A percentile compares a stretch with the other conserved stretches of the same genome.
Evolutionary conservation across 2,797 vertebrate species (phyloP).

Genomic region (Phataginus tetradactyla): DNA sequence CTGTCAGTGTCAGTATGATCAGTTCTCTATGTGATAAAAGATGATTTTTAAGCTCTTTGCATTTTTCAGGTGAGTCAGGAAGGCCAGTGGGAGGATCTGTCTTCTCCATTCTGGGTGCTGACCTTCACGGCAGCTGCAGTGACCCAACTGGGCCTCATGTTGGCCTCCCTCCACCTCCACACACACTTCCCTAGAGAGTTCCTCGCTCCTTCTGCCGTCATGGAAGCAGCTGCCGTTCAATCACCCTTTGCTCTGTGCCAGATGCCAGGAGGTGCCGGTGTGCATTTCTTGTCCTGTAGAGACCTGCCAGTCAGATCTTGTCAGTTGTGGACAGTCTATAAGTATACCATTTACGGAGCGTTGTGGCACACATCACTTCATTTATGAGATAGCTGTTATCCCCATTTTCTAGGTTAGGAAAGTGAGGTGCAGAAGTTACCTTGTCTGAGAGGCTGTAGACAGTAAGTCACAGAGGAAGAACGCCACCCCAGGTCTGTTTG

Average conservation of each 20-base stretch:
- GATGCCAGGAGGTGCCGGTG: background rate
- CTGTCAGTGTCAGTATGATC: accelerated
- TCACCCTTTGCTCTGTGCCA: background rate
- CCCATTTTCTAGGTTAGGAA: background rate
- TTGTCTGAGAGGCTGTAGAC: background rate
- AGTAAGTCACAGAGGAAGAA: background rate
- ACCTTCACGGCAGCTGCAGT: background rate
- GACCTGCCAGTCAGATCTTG: accelerated
- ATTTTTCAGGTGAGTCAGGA: background rate
- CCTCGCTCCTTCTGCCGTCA: too few relatives aligned
- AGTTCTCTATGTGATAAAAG: accelerated
- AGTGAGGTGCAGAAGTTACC: background rate
- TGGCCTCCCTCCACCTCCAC: background rate
- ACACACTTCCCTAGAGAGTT: background rate
- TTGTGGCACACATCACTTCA: accelerated
- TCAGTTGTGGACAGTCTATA: too few relatives aligned
- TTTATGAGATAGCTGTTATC: background rate
- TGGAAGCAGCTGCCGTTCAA: accelerated
- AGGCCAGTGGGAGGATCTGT: accelerated
- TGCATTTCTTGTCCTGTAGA: background rate
- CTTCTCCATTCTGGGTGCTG: background rate
- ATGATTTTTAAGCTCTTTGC: background rate
- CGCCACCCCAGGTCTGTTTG: accelerated
- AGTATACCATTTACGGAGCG: too few relatives aligned
- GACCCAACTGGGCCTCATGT: background rate